Base-by-base conservation (phyloP, 2,888 invertebrate genomes). In the Leptarthrus brevirostris region DNA sequence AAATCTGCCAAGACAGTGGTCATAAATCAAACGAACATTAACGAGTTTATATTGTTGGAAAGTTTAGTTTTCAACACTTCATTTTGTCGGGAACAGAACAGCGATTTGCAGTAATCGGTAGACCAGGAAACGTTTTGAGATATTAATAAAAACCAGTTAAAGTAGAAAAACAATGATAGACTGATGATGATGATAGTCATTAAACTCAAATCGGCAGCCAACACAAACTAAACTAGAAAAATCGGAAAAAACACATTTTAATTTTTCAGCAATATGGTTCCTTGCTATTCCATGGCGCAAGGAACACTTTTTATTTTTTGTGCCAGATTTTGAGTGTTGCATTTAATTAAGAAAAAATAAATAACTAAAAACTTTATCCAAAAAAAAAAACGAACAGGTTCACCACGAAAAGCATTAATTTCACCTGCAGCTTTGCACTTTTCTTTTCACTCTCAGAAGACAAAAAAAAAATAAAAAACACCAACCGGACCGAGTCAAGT, bases 211-310 rank as follows among this genome's bases (percentile, higher is more conserved):
- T n/a, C n/a, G n/a, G n/a, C 8, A 3, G 30, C 30, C 30, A 30
- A 30, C 30, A 40, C 12, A 40, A 40, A 12, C 6, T 40, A 6
- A 40, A 12, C 40, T 40, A 12, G n/a, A 40, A 30, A 30, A 12
- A 12, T 12, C 3, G n/a, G 12, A 40, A 12, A 12, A 40, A 40
- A 40, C 40, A 40, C 6, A 12, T 12, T 40, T 40, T 40, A 12
- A 12, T 0, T 40, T 12, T n/a, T 40, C 40, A 12, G 8, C 12
- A n/a, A 6, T 40, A 40, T 40, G 8, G n/a, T 40, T 75, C 74
- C 75, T 76, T 76, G 77, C 78, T 78, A 78, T 76, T 78, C 78
- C 78, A 78, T 78, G 78, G 75, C 77, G 78, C 77, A 78, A 78
- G 76, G 75, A 77, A 77, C 76, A 76, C 74, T 56, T 52, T 20